Conservation (phyloP, 2,113 vertebrate genomes). For the Tragelaphus strepsiceros region DNA sequence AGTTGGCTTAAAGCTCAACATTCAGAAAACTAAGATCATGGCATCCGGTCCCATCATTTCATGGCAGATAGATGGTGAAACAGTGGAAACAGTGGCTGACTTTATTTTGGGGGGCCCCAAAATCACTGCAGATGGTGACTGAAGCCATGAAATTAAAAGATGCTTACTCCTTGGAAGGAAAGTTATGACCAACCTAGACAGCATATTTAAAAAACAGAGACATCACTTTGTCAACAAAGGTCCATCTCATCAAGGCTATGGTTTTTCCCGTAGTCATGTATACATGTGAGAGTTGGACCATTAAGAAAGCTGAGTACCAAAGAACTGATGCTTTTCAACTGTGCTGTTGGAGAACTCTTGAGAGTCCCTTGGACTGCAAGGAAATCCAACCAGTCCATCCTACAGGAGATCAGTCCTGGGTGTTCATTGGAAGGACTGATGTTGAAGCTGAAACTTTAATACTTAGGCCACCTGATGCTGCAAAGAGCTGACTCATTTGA, state of each 20-base stretch:
- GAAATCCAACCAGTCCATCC: not conserved
- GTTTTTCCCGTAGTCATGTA: not conserved
- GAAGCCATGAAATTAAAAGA: not conserved
- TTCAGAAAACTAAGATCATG: not conserved
- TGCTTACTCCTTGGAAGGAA: not conserved
- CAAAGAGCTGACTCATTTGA: not conserved
- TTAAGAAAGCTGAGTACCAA: not conserved
- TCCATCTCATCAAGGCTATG: not conserved
- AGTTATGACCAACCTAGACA: not conserved
- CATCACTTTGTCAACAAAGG: not conserved
- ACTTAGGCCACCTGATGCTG: not conserved
- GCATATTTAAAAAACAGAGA: not conserved
- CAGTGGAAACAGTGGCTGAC: not conserved
- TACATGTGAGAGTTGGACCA: not conserved
- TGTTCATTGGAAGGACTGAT: not conserved
- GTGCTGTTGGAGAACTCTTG: not conserved
- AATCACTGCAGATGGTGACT: not conserved
- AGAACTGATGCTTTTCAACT: not conserved
- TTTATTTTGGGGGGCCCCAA: accelerated
- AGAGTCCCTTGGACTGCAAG: not conserved
- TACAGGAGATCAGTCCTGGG: not conserved
- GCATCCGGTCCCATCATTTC: not conserved
- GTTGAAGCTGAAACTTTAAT: not conserved
- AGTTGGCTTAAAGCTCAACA: not conserved
- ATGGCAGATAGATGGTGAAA: not conserved